Percentiles rank a stretch among this genome's conserved stretches.
These are phyloP conservation scores for Stenopsyche tienmushanensis DNA, from an alignment of 1,140 invertebrate genomes.

Conservation along the genomic window DNA sequence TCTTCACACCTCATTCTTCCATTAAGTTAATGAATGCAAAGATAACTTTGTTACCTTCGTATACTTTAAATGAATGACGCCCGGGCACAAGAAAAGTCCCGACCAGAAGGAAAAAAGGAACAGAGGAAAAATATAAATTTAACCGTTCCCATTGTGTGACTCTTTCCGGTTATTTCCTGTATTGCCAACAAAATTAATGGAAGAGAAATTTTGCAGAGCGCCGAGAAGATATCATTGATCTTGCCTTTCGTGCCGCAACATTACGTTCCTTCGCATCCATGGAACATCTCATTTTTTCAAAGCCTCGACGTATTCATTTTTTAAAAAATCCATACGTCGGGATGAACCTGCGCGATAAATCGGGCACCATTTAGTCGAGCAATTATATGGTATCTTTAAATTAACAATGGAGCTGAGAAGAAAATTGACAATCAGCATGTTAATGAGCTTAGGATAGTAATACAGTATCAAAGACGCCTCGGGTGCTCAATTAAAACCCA, in stretches of 20 bases:
- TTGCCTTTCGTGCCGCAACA: too few relatives aligned
- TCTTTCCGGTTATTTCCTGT: too few relatives aligned
- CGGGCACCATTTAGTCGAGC: too few relatives aligned
- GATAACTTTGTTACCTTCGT: conserved; percentile 33
- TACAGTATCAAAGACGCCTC: not conserved
- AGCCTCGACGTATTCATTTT: too few relatives aligned
- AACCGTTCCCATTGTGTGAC: not conserved
- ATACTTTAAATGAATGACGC: too few relatives aligned
- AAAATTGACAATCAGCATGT: not conserved
- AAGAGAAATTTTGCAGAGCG: too few relatives aligned
- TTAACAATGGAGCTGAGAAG: not conserved
- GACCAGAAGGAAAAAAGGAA: not conserved
- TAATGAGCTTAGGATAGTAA: not conserved
- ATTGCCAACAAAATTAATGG: too few relatives aligned
- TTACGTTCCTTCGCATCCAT: too few relatives aligned
- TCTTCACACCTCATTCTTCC: conserved; percentile 20
- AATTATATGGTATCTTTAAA: not conserved
- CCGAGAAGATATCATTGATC: too few relatives aligned
- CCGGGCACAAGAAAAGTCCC: not conserved
- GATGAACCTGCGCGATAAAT: too few relatives aligned
- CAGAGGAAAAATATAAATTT: conserved; percentile 3
- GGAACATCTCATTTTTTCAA: too few relatives aligned
- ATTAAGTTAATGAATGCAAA: conserved; percentile 30
- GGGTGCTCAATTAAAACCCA: not conserved
- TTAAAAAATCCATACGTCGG: too few relatives aligned